Conservation (phyloP, 2,113 vertebrate species). For the Cervus canadensis region DNA sequence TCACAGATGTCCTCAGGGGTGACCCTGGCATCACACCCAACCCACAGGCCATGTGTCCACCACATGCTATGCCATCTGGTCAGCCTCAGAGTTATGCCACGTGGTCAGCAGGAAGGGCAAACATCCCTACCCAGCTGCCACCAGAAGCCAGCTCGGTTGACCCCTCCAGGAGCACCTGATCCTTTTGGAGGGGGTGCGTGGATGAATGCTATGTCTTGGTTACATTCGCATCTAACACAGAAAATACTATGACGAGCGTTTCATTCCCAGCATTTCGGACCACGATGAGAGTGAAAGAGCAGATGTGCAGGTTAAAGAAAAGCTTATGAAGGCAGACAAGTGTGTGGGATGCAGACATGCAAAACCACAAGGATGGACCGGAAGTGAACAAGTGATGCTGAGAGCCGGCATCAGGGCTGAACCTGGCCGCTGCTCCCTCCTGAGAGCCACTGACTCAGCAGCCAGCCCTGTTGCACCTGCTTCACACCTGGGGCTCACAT, state of each 20-base stretch:
- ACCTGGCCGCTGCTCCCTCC: background rate
- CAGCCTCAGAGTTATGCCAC: fast-evolving
- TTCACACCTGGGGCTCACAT: fast-evolving
- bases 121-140: fast-evolving
- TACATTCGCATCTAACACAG: background rate
- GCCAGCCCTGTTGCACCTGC: fast-evolving
- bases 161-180: background rate
- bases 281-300: fast-evolving
- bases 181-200: background rate
- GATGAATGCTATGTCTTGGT: no score
- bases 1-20: no score
- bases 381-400: background rate
- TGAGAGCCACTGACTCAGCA: background rate
- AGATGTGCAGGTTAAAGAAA: background rate
- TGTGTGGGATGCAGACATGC: fast-evolving
- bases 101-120: background rate
- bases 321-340: background rate
- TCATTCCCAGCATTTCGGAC: no score
- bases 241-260: fast-evolving
- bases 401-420: background rate
- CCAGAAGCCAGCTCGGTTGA: background rate
- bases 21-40: background rate
- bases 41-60: fast-evolving
- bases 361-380: fast-evolving
- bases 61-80: background rate